Evolutionary conservation across 2,888 invertebrate species (phyloP).

Genomic region (Griposia aprilina): DNA sequence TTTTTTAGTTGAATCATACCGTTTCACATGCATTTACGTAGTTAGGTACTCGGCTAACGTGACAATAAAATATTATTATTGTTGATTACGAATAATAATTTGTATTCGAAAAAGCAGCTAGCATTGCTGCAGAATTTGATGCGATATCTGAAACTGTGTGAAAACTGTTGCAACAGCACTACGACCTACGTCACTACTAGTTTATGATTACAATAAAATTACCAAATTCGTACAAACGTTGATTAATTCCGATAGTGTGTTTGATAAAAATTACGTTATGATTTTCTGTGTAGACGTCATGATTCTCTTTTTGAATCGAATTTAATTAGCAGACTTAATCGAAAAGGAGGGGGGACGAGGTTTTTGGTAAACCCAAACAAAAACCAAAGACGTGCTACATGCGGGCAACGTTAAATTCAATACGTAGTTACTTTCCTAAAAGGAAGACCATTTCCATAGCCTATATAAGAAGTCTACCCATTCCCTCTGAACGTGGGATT

Average conservation of each 20-base stretch:
- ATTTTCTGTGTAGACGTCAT: slow-evolving; percentile 20
- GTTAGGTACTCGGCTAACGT: slow-evolving; percentile 12
- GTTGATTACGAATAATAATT: slow-evolving; percentile 9
- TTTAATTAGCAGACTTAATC: not conserved
- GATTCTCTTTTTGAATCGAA: not conserved
- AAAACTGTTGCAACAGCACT: not conserved
- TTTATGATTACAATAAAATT: slow-evolving; percentile 20
- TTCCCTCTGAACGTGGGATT: slow-evolving; percentile 25
- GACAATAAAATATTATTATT: slow-evolving; percentile 10
- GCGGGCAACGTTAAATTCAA: not conserved
- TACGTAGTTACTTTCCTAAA: slow-evolving; percentile 11
- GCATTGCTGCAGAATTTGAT: slow-evolving; percentile 22
- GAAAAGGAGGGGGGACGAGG: not conserved
- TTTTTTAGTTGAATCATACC: slow-evolving; percentile 7
- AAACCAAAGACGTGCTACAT: slow-evolving; percentile 3
- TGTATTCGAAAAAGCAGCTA: slow-evolving; percentile 16
- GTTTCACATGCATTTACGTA: slow-evolving; percentile 13
- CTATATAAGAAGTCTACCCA: not conserved
- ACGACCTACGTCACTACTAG: slow-evolving; percentile 9
- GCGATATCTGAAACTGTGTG: slow-evolving; percentile 37
- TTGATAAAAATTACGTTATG: slow-evolving; percentile 7
- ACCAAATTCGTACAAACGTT: not conserved
- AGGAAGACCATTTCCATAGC: slow-evolving; percentile 1
- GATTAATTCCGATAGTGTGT: not conserved
- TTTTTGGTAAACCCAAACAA: slow-evolving; percentile 27